These are phyloP conservation scores for Boloria selene DNA, from an alignment of 2,888 invertebrate species.

Conservation along the genomic window DNA sequence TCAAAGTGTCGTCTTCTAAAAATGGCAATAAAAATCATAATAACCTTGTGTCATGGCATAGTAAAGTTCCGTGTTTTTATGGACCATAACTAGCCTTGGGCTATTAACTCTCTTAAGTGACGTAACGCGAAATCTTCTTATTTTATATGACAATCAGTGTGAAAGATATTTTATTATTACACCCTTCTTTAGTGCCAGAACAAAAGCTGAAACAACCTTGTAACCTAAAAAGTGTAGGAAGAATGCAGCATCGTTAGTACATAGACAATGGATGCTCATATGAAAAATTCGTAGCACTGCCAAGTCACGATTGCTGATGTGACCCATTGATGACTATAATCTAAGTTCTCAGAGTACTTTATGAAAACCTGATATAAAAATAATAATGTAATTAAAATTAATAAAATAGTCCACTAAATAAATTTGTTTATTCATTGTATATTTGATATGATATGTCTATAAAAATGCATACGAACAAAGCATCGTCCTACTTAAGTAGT, in stretches of 20 bases:
- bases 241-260: constrained; percentile 30
- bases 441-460: too few relatives aligned
- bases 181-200: constrained; percentile 20
- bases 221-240: constrained; percentile 34
- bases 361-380: too few relatives aligned
- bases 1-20: not conserved
- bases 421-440: too few relatives aligned
- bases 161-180: constrained; percentile 15
- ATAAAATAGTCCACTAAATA: too few relatives aligned
- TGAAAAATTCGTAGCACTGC: constrained; percentile 33
- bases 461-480: too few relatives aligned
- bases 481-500: too few relatives aligned
- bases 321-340: constrained; percentile 9
- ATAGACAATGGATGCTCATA: constrained; percentile 31
- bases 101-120: constrained; percentile 26
- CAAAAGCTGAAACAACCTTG: constrained; percentile 32
- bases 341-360: not conserved
- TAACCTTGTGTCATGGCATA: constrained; percentile 17
- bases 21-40: constrained; percentile 24
- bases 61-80: constrained; percentile 28
- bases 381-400: too few relatives aligned
- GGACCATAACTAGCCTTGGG: constrained; percentile 23
- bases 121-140: constrained; percentile 22
- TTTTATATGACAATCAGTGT: constrained; percentile 29
- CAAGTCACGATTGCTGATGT: constrained; percentile 32